Percentiles rank a stretch among this genome's conserved stretches.
Evolutionary conservation across 92 coral and sea anemone species (phyloP).

Genomic region (Micromussa lordhowensis): DNA sequence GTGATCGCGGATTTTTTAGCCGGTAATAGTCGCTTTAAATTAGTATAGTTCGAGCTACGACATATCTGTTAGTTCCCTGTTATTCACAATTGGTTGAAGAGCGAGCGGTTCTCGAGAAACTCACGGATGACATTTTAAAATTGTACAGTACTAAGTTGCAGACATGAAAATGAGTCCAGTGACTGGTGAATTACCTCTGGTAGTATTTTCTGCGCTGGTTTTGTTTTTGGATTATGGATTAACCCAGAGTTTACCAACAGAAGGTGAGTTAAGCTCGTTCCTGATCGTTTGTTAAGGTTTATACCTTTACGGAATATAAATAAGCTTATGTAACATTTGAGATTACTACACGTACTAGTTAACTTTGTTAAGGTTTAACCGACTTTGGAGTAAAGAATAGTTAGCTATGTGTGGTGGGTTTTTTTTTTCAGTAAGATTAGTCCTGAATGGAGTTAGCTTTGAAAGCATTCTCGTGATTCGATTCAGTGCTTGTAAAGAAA

Average conservation of each 20-base stretch:
- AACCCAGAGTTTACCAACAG: neutral
- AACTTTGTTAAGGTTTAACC: no score
- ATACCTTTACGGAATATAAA: neutral
- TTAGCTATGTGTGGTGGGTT: neutral
- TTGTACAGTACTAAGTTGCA: neutral
- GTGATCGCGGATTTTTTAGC: neutral
- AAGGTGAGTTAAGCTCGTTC: constrained; percentile 6
- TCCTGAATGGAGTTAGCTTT: neutral
- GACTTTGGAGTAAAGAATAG: no score
- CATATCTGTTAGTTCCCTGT: neutral
- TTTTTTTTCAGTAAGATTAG: neutral
- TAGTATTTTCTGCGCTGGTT: neutral
- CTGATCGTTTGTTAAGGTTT: neutral
- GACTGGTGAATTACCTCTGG: neutral
- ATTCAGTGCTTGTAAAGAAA: no score
- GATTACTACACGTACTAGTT: no score
- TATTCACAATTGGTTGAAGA: neutral
- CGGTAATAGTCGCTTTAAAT: constrained; percentile 11
- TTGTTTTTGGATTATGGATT: neutral
- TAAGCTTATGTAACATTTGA: neutral
- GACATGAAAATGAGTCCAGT: neutral
- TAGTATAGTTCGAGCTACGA: neutral
- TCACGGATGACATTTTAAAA: neutral
- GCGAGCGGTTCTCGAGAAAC: neutral
- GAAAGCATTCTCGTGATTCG: neutral